phyloP scores from a whole-genome alignment of 2,888 invertebrate species.

The Silvanus unidentatus region DNA sequence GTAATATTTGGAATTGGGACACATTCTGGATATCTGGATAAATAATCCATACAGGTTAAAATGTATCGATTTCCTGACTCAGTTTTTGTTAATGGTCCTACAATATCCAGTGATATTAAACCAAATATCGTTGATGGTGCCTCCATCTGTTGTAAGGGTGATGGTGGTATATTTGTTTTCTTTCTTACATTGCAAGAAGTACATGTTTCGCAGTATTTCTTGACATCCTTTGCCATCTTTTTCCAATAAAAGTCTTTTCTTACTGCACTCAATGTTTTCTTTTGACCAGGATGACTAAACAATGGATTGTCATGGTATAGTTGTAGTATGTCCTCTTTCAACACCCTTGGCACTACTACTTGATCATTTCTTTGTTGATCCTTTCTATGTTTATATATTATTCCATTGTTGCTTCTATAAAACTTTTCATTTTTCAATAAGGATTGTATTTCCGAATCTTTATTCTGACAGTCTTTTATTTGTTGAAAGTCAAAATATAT shows the following conservation, averaged over 20 bases:
- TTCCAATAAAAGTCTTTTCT: slow-evolving; percentile 19
- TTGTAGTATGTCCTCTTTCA: slow-evolving; percentile 10
- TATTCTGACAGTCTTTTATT: background rate
- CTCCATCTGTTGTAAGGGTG: slow-evolving; percentile 1
- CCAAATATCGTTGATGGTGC: slow-evolving; percentile 14
- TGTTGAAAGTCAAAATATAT: background rate
- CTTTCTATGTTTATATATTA: background rate
- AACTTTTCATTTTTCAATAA: background rate
- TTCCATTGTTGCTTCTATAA: background rate
- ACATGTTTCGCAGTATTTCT: slow-evolving; percentile 17
- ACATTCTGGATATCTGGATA: slow-evolving; percentile 19
- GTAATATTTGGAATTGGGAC: slow-evolving; percentile 15
- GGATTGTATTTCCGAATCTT: background rate
- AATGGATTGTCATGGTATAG: slow-evolving; percentile 13
- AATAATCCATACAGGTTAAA: slow-evolving; percentile 21
- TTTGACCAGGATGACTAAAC: background rate
- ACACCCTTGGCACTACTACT: background rate
- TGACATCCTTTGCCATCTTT: slow-evolving; percentile 15
- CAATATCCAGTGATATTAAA: slow-evolving; percentile 19
- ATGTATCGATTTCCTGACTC: slow-evolving; percentile 19
- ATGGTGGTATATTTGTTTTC: background rate
- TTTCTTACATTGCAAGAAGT: slow-evolving; percentile 20
- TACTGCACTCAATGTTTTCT: background rate
- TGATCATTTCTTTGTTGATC: background rate
- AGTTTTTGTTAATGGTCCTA: slow-evolving; percentile 21